Evolutionary conservation across 2,113 vertebrate genomes (phyloP), one percentile per base, ranked within the genome.

Genomic region (Amblyopsis rosae): DNA sequence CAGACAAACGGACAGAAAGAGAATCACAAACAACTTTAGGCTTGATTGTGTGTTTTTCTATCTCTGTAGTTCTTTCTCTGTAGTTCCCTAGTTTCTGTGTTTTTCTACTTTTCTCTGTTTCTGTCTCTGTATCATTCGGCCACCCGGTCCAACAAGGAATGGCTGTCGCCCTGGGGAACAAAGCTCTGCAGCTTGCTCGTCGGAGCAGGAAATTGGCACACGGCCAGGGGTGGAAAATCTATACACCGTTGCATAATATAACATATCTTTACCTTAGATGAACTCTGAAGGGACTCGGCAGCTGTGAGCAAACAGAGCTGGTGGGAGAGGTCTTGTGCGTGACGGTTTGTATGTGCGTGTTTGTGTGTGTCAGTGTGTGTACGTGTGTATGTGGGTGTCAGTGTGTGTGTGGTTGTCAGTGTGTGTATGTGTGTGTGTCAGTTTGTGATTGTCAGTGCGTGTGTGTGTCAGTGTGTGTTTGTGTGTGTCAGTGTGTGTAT

Each of bases 231-330:
- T 92, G 92, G 90, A 93, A 92, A 93, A 92, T 91, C 90, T 92
- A 92, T 92, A 91, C 84, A 69, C 71, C 71, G 90, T 93, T 93
- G 89, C 92, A 91, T 93, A 93, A 94, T 89, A 90, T 90, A 88
- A 83, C 87, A 91, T 92, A 92, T 93, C 92, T 92, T 93, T 92
- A 93, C 93, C 92, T 92, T 87, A 61, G 69, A 65, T 92, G 93
- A 94, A 93, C 93, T 88, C 89, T 72, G 82, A 83, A 82, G 86
- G 89, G 88, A 82, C 82, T 83, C 83, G 75, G 90, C 91, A 92
- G 90, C 92, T 93, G 91, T 82, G 86, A 89, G 86, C 88, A 85
- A 87, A 87, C 82, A 81, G 81, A 73, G 81, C 78, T 75, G 78
- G 16, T 80, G 80, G 73, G 88, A 67, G 86, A 80, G 85, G 45